Conservation (phyloP, 2,113 vertebrate species). For the Neogale vison region DNA sequence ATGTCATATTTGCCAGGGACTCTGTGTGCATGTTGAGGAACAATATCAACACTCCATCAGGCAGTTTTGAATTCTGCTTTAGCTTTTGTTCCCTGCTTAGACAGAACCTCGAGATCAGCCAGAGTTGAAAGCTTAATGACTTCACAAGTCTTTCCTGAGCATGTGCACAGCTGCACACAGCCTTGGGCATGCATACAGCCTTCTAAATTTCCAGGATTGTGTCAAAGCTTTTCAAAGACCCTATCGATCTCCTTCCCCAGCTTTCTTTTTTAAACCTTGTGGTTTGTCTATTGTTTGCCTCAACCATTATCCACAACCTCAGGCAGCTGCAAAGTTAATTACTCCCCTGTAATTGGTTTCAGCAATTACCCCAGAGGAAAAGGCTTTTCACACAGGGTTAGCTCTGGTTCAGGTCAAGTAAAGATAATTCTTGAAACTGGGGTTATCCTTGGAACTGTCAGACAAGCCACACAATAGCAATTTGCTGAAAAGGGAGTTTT, state of each 20-base stretch:
- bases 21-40: not conserved
- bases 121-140: not conserved
- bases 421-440: constrained; percentile 4
- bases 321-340: constrained; percentile 54
- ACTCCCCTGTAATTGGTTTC: constrained; percentile 37
- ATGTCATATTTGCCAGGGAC: not conserved
- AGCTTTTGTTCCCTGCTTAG: constrained; percentile 16
- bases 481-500: not conserved
- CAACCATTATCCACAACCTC: not conserved
- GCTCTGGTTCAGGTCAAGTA: not conserved
- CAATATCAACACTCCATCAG: not conserved
- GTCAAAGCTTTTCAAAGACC: constrained; percentile 32
- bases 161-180: not conserved
- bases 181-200: not conserved
- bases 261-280: constrained; percentile 32
- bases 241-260: not conserved
- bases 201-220: constrained; percentile 35
- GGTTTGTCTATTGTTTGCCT: constrained; percentile 27
- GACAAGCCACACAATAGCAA: constrained; percentile 22
- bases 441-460: not conserved
- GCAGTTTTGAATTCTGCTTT: not conserved
- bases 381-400: constrained; percentile 23
- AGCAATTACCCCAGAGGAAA: constrained; percentile 24
- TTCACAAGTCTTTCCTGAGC: not conserved
- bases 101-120: constrained; percentile 28